Base-by-base conservation (phyloP, 2,888 invertebrate species). In the Euspilapteryx auroguttella region DNA sequence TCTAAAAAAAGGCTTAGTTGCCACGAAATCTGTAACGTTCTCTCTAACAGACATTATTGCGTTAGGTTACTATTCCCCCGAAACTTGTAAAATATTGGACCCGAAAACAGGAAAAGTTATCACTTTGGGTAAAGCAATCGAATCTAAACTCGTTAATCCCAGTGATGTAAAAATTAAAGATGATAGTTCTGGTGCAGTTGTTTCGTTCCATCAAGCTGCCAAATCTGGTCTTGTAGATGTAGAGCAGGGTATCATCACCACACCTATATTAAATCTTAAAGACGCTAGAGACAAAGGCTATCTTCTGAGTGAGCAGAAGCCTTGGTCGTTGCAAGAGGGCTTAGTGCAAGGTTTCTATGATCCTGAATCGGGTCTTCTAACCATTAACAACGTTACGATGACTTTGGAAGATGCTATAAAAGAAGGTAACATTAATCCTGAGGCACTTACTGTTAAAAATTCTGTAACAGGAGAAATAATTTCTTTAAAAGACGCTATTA, bases 281-380 rank as follows among this genome's bases (percentile, higher is more conserved):
- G 83, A 87, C 41, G 93, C 92, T 2, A 82, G 85, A 40, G 82
- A 86, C 28, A 90, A 88, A 50, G 91, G 92, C 5, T 89, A 87
- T 49, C 76, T 93, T 23, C 62, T 92, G 15, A 88, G 86, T 44
- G 86, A 88, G 15, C 80, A 83, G 30, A 85, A 87, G 45, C 91
- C 92, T 0, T 83, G 87, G 80, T 87, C 90, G 1, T 62, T 93
- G 33, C 89, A 89, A 53, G 89, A 92, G 68, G 88, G 89, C 9
- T 63, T 93, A 30, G 85, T 89, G 14, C 85, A 89, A 55, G 86
- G 87, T 34, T 80, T 87, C 22, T 93, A 91, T 50, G 84, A 91
- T 47, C 79, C 86, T 3, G 79, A 81, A 37, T 83, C 85, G 3
- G 89, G 91, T 1, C 79, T 83, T 28, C 81, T 89, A 34, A 79